phyloP scores from a whole-genome alignment of 2,113 vertebrate genomes.

The Clinocottus analis region DNA sequence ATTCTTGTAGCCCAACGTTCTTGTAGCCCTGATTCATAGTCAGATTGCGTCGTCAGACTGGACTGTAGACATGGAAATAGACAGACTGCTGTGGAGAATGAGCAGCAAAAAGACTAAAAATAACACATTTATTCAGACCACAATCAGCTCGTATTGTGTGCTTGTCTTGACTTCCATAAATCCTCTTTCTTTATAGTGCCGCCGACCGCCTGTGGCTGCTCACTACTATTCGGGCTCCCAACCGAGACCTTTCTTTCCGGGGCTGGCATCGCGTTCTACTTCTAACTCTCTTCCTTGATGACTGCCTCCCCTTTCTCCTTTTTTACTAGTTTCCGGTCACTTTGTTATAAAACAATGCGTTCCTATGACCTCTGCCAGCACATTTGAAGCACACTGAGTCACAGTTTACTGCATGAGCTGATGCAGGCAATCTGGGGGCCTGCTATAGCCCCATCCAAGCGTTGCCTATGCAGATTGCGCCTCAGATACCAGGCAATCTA shows the following conservation, averaged over 20 bases:
- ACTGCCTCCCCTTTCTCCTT: neutral
- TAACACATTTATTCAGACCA: slow-evolving; percentile 1
- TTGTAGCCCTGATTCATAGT: slow-evolving; percentile 45
- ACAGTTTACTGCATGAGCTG: neutral
- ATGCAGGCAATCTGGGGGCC: neutral
- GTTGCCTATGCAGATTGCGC: slow-evolving; percentile 12
- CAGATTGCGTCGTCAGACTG: neutral
- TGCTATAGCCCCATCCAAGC: neutral
- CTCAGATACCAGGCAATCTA: slow-evolving; percentile 3
- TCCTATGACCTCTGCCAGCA: neutral
- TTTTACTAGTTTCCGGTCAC: neutral
- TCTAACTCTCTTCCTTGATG: neutral
- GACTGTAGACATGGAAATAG: slow-evolving; percentile 22
- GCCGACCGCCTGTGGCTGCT: slow-evolving; percentile 5
- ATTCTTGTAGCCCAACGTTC: slow-evolving; percentile 41
- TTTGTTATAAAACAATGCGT: neutral
- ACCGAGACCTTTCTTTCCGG: neutral
- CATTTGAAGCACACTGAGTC: neutral
- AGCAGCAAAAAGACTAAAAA: slow-evolving; percentile 6
- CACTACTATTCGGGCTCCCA: slow-evolving; percentile 10
- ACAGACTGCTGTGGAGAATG: slow-evolving; percentile 9
- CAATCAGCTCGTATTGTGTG: slow-evolving; percentile 11
- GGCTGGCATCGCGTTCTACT: neutral
- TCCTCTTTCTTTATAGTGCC: neutral
- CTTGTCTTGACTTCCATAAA: slow-evolving; percentile 11